These are phyloP conservation scores for Chinchilla lanigera DNA, from an alignment of 2,113 vertebrate species.

Conservation along the genomic window DNA sequence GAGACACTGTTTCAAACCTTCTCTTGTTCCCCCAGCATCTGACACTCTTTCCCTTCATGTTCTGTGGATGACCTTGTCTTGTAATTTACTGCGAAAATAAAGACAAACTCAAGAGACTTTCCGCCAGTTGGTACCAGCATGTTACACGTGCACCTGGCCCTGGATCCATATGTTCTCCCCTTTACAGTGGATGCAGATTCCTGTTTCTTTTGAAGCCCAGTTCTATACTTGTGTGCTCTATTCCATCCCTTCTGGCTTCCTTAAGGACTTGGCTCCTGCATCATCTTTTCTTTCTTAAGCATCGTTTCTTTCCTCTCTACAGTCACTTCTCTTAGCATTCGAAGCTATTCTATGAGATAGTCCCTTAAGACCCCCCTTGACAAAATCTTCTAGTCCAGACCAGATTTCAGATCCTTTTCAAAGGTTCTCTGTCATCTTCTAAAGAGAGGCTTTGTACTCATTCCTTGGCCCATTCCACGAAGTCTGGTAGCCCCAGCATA, in stretches of 20 bases:
- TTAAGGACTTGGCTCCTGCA: background rate
- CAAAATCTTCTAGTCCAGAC: background rate
- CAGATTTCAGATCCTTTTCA: background rate
- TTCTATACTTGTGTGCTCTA: rapidly evolving
- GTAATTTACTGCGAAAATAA: background rate
- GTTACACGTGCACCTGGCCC: background rate
- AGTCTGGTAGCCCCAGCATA: background rate
- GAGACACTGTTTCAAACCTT: background rate
- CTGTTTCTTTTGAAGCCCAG: background rate
- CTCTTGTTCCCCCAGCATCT: background rate
- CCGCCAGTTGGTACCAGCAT: background rate
- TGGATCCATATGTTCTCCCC: background rate
- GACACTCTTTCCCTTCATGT: background rate
- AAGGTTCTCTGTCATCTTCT: background rate
- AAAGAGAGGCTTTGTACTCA: background rate
- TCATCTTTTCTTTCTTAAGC: background rate
- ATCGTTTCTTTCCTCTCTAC: background rate
- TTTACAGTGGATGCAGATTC: background rate
- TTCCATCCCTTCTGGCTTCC: background rate
- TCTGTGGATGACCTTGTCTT: background rate
- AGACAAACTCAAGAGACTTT: background rate
- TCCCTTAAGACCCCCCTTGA: background rate
- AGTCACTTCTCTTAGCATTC: background rate
- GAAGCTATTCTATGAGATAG: background rate
- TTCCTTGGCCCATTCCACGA: background rate